phyloP scores from a whole-genome alignment of 1,140 invertebrate species.

The Drosophila rhopaloa region DNA sequence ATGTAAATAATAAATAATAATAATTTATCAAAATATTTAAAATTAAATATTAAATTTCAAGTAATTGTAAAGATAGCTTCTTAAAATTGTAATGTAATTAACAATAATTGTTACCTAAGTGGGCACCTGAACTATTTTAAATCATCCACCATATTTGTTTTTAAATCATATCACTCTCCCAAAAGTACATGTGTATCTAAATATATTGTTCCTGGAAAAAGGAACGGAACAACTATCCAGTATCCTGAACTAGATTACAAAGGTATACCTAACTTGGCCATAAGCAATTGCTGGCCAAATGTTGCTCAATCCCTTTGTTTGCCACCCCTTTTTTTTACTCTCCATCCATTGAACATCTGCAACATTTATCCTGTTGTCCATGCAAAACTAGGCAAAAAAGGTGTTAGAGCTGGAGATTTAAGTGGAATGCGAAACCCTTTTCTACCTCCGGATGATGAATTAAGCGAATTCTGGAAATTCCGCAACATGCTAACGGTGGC shows the following conservation, averaged over 20 bases:
- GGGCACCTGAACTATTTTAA: no score
- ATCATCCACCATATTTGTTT: no score
- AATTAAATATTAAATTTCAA: no score
- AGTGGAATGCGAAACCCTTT: conserved; percentile 61
- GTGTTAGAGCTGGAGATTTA: conserved; percentile 36
- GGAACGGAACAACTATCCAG: neutral
- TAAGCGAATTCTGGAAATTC: conserved; percentile 76
- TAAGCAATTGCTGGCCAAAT: conserved; percentile 23
- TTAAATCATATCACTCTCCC: no score
- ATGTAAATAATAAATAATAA: no score
- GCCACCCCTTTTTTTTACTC: conserved; percentile 7
- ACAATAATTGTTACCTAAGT: no score
- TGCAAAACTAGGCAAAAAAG: conserved; percentile 39
- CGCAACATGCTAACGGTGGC: conserved; percentile 59
- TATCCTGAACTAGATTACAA: neutral
- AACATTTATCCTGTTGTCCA: conserved; percentile 30
- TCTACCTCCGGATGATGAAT: conserved; percentile 52
- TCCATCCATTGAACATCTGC: conserved; percentile 19
- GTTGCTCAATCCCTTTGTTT: conserved; percentile 37
- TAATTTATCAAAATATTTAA: no score
- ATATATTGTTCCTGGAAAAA: conserved; percentile 1
- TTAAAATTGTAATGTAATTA: no score
- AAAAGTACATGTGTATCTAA: neutral
- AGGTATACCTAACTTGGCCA: neutral
- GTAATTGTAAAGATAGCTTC: no score